phyloP scores from a whole-genome alignment of 2,797 vertebrate species.

The Platalea minor region DNA sequence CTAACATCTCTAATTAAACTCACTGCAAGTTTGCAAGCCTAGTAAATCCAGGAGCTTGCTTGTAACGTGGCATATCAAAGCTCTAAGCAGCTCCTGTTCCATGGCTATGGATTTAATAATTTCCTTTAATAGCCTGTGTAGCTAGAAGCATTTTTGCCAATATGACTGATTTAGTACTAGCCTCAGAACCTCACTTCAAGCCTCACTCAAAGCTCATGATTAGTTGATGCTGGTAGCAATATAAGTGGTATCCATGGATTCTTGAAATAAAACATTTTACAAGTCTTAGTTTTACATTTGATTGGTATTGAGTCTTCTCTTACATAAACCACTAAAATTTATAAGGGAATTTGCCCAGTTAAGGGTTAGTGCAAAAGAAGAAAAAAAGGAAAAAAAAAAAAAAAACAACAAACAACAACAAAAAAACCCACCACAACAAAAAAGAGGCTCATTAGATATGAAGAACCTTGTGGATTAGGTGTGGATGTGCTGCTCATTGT shows the following conservation, averaged over 20 bases:
- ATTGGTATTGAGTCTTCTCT: neutral
- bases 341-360: neutral
- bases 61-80: neutral
- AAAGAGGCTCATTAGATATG: neutral
- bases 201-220: neutral
- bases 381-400: too few relatives aligned
- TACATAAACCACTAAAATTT: neutral
- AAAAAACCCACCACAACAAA: neutral
- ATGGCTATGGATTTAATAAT: neutral
- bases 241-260: neutral
- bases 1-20: neutral
- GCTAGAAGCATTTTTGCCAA: neutral
- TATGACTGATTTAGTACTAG: neutral
- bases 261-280: neutral
- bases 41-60: neutral
- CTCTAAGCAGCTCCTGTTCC: neutral
- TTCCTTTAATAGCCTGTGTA: neutral
- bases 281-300: neutral
- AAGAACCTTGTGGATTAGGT: neutral
- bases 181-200: neutral
- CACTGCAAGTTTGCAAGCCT: neutral
- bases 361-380: neutral
- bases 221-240: slow-evolving; percentile 5
- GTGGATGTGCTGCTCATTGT: neutral
- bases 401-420: too few relatives aligned